Conservation (phyloP, 1,140 invertebrate species). For the Bombus waltoni region DNA sequence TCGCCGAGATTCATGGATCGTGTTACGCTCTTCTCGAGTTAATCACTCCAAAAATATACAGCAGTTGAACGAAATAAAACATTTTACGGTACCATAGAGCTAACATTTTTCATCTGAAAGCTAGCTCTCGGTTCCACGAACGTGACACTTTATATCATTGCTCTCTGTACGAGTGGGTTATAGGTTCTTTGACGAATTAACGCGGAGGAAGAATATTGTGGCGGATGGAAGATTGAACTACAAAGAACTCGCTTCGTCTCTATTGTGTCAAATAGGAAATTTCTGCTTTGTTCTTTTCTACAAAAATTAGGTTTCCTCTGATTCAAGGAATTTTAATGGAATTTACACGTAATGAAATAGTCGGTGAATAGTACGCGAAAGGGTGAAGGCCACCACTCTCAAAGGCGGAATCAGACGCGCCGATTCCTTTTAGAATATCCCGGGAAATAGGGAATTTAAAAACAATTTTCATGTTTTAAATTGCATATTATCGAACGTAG, state of each 20-base stretch:
- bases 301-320: background rate
- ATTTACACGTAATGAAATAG: too few relatives aligned
- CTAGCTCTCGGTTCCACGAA: background rate
- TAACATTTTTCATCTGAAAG: background rate
- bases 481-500: too few relatives aligned
- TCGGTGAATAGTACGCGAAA: too few relatives aligned
- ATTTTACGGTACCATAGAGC: background rate
- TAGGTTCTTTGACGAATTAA: constrained; percentile 11
- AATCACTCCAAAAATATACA: background rate
- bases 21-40: background rate
- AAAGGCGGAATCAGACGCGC: too few relatives aligned
- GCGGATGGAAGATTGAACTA: background rate
- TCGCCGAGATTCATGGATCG: background rate
- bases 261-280: background rate
- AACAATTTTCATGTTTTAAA: too few relatives aligned
- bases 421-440: too few relatives aligned
- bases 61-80: background rate
- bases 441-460: too few relatives aligned
- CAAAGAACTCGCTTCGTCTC: too few relatives aligned
- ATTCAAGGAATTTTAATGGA: too few relatives aligned
- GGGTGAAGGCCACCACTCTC: too few relatives aligned
- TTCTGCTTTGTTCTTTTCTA: background rate
- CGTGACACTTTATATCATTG: background rate
- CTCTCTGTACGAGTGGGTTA: background rate
- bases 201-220: background rate